Evolutionary conservation across 1,140 invertebrate genomes (phyloP).

Genomic region (Pseudachorutes palmiensis): DNA sequence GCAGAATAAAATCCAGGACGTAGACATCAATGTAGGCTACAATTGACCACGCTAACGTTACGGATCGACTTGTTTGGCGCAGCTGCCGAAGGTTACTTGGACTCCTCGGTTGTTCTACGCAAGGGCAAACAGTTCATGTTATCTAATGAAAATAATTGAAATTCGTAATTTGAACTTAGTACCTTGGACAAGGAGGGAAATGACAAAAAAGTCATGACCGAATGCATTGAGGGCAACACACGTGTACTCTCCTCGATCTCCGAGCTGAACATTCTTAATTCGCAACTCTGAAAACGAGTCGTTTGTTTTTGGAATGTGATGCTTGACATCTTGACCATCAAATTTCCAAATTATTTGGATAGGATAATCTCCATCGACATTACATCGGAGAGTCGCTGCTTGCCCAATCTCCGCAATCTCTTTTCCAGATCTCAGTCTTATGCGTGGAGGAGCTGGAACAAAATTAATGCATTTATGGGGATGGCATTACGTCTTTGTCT

Average conservation of each 20-base stretch:
- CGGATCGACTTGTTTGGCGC: background rate
- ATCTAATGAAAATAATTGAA: too few species aligned
- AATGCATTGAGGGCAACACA: conserved; percentile 46
- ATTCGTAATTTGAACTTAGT: conserved; percentile 12
- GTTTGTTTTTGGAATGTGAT: background rate
- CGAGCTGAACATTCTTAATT: conserved; percentile 43
- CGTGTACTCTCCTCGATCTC: conserved; percentile 48
- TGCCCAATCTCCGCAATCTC: background rate
- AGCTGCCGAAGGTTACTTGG: background rate
- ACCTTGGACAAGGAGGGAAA: conserved; percentile 40
- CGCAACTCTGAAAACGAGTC: conserved; percentile 39
- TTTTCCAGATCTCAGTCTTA: background rate
- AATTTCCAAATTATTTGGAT: background rate
- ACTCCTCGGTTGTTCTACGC: background rate
- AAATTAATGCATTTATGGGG: too few species aligned
- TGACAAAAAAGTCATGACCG: conserved; percentile 41
- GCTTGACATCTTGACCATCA: background rate
- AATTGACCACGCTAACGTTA: background rate
- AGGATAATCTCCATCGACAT: background rate
- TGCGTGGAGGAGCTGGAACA: background rate
- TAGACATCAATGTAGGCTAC: background rate
- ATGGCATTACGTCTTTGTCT: too few species aligned
- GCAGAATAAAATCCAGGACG: background rate
- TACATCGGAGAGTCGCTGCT: background rate
- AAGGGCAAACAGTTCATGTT: too few species aligned